phyloP scores from a whole-genome alignment of 2,888 invertebrate genomes.

The Drosophila paramelanica region DNA sequence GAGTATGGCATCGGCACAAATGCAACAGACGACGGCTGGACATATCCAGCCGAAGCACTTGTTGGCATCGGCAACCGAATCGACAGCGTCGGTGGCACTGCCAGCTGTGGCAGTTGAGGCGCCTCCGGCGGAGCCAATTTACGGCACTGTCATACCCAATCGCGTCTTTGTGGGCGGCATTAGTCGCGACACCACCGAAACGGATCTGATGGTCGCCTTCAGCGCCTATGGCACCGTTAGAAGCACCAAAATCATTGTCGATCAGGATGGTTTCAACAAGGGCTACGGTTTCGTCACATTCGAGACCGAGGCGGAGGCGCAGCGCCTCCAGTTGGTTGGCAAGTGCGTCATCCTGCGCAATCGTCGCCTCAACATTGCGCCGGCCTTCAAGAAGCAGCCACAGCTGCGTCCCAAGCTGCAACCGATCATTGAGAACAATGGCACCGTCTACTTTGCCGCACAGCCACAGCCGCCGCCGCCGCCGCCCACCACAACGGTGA shows the following conservation, averaged over 20 bases:
- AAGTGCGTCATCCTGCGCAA: slow-evolving; percentile 27
- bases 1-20: slow-evolving; percentile 18
- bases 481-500: neutral
- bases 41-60: neutral
- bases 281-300: slow-evolving; percentile 90
- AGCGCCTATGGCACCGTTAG: slow-evolving; percentile 93
- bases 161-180: slow-evolving; percentile 97
- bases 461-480: neutral
- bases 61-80: neutral
- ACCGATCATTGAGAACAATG: slow-evolving; percentile 17
- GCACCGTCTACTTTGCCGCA: slow-evolving; percentile 14
- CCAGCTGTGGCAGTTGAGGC: neutral
- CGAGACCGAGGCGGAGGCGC: slow-evolving; percentile 93
- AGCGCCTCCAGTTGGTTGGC: slow-evolving; percentile 88
- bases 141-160: slow-evolving; percentile 94
- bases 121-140: slow-evolving; percentile 19
- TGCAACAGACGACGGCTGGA: slow-evolving; percentile 1
- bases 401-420: slow-evolving; percentile 4
- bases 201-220: slow-evolving; percentile 94
- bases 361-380: slow-evolving; percentile 38
- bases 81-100: neutral
- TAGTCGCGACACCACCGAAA: slow-evolving; percentile 92
- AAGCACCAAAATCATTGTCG: slow-evolving; percentile 95
- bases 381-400: slow-evolving; percentile 36
- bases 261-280: slow-evolving; percentile 96